Conservation (phyloP, 2,797 vertebrate genomes). For the Aeoliscus strigatus region DNA sequence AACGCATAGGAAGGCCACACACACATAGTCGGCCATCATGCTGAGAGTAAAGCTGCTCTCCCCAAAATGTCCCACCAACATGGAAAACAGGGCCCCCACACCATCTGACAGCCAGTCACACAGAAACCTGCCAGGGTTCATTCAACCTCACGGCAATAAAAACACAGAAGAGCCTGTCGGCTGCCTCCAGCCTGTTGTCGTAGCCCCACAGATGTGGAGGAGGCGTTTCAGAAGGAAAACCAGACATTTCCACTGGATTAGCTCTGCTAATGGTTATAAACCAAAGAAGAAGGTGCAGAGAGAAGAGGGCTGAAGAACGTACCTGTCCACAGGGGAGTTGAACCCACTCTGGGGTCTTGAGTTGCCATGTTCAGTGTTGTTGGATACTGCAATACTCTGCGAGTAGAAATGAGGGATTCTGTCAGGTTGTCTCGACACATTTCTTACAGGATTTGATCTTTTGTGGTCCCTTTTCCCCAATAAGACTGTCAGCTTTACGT, state of each 20-base stretch:
- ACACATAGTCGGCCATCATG: constrained; percentile 10
- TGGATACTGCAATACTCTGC: constrained; percentile 85
- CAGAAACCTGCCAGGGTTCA: constrained; percentile 46
- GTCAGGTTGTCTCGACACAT: too few species aligned
- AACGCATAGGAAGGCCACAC: too few species aligned
- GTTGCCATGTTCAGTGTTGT: constrained; percentile 61
- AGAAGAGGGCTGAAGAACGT: constrained; percentile 15
- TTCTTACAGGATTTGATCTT: too few species aligned
- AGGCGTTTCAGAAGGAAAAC: constrained; percentile 6
- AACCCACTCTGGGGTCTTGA: constrained; percentile 78
- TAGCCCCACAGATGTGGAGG: constrained; percentile 49
- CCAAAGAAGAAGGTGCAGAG: constrained; percentile 1
- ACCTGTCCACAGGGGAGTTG: constrained; percentile 89
- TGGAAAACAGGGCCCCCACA: constrained; percentile 41
- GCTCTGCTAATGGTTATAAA: too few species aligned
- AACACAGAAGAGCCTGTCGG: constrained; percentile 25
- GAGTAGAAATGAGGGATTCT: constrained; percentile 21
- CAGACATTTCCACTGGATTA: constrained; percentile 15
- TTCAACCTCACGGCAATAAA: constrained; percentile 26
- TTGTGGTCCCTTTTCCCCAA: too few species aligned
- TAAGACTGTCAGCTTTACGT: too few species aligned
- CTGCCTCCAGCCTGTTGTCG: constrained; percentile 33
- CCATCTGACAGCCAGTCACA: constrained; percentile 43
- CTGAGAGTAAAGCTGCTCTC: constrained; percentile 41
- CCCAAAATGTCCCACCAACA: constrained; percentile 42